Base-by-base conservation (phyloP, 2,113 vertebrate genomes). In the Taxidea taxus region DNA sequence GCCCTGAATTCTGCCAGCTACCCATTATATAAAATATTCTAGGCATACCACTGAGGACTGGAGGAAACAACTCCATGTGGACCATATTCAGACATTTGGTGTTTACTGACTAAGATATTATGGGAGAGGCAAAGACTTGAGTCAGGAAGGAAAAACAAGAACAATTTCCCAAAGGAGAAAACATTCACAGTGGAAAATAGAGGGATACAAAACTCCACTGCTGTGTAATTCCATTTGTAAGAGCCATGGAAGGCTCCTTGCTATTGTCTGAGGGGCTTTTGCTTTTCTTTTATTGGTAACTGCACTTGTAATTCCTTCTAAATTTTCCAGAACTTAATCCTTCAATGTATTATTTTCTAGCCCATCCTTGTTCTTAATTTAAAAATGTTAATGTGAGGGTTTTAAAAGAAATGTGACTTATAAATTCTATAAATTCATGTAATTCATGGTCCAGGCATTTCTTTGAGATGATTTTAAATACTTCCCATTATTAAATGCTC, bases 361-460 rank as follows among this genome's bases (percentile, higher is more conserved):
- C 62, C 39, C 39, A 90, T 54, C 47, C 49, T 62, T 78, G n/a
- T 88, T 96, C 90, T 84, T 42, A 77, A 84, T 81, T 88, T 58
- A 4, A 58, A 97, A 96, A 92, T 87, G 51, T 89, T 82, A 88
- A 91, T 54, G 29, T 68, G 87, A 94, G 1, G 2, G 18, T 60
- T 81, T 92, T 85, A 31, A 90, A 98, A 44, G 66, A 95, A 85
- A 96, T 90, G 13, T 78, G 44, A 88, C 83, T 96, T 96, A 91
- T 72, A 88, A 91, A 74, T 81, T 49, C 94, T 80, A 90, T 60
- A 94, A 95, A 91, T 89, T 97, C 64, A 95, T 81, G 25, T 49
- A 64, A 87, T 37, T 70, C 60, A 70, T 14, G 51, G 80, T 29
- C 27, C 18, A n/a, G 68, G 37, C 60, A 82, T 58, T 62, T 10